Evolutionary conservation across 2,888 invertebrate species (phyloP), one percentile per base, ranked within the genome.

Genomic region (Nomada fabriciana): DNA sequence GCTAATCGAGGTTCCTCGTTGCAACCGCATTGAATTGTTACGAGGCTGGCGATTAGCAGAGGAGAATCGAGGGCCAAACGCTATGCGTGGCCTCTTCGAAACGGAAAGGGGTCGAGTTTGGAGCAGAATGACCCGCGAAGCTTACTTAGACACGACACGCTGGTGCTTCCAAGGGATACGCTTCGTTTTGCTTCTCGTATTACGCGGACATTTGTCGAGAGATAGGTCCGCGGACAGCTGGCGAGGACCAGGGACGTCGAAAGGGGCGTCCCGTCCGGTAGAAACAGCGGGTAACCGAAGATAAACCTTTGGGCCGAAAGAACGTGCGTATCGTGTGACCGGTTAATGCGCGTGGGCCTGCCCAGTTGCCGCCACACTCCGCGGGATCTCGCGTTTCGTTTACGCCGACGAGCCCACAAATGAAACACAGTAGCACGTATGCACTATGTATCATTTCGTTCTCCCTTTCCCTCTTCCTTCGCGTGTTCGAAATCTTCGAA

Each of bases 101-200:
- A 13, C 11, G 47, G 47, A 47, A 11, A 15, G 47, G 47, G 47
- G 47, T 47, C 13, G 47, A 47, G 10, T 47, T 47, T 15, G 47
- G 47, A 47, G 47, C 47, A 47, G 47, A 47, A 47, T 36, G 47
- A 15, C 15, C 15, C 47, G 47, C 47, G 47, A 13, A 47, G 47
- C 13, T 13, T 2, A 43, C 13, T 13, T 2, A 43, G 47, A 11
- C 47, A 15, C 15, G 47, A 15, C 13, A 10, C 47, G 53, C n/a
- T 53, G n/a, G 53, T 53, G n/a, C n/a, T 15, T 47, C 7, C 9
- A 20, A n/a, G 29, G 59, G 29, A 18, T 18, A 18, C n/a, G 64
- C 53, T 67, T 65, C 61, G 67, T 61, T 79, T 25, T 29, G 72
- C 25, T 72, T 80, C 80, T 80, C 80, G 71, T n/a, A 67, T 80